Percentiles rank a stretch among this genome's conserved stretches.
phyloP scores from a whole-genome alignment of 2,888 invertebrate species.

The Caenorhabditis afra region DNA sequence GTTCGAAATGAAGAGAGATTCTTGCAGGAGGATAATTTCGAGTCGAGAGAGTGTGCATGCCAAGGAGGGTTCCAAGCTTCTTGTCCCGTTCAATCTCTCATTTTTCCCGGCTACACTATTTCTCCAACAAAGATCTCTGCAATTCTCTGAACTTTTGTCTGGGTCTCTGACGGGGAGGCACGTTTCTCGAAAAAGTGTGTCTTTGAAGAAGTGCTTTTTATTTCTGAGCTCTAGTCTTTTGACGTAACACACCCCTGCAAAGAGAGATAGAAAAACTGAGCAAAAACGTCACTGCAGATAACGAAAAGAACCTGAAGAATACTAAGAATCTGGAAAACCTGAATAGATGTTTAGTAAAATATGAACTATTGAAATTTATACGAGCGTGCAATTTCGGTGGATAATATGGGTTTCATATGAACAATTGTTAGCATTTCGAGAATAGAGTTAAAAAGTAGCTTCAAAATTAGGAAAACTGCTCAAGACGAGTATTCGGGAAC shows the following conservation, averaged over 20 bases:
- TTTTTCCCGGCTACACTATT: slow-evolving; percentile 31
- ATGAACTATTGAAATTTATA: too few species aligned
- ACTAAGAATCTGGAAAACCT: too few species aligned
- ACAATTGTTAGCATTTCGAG: too few species aligned
- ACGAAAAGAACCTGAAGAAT: too few species aligned
- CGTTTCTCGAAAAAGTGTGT: slow-evolving; percentile 26
- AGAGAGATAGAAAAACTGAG: too few species aligned
- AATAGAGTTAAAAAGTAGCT: too few species aligned
- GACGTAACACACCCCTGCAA: slow-evolving; percentile 27
- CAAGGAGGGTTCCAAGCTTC: slow-evolving; percentile 10
- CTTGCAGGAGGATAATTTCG: slow-evolving; percentile 30
- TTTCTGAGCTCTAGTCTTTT: slow-evolving; percentile 38
- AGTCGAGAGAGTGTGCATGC: slow-evolving; percentile 11
- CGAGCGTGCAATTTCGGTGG: too few species aligned
- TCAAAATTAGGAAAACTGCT: too few species aligned
- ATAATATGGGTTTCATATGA: too few species aligned
- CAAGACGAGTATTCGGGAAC: too few species aligned
- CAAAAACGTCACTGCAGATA: too few species aligned
- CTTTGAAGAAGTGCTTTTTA: slow-evolving; percentile 25
- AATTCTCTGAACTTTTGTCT: slow-evolving; percentile 31
- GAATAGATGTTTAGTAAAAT: too few species aligned
- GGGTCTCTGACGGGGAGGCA: slow-evolving; percentile 1
- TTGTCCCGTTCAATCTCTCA: slow-evolving; percentile 15
- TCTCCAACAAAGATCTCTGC: slow-evolving; percentile 35
- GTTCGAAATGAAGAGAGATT: slow-evolving; percentile 13